Evolutionary conservation across 2,113 vertebrate genomes (phyloP).

Genomic region (Sceloporus undulatus): DNA sequence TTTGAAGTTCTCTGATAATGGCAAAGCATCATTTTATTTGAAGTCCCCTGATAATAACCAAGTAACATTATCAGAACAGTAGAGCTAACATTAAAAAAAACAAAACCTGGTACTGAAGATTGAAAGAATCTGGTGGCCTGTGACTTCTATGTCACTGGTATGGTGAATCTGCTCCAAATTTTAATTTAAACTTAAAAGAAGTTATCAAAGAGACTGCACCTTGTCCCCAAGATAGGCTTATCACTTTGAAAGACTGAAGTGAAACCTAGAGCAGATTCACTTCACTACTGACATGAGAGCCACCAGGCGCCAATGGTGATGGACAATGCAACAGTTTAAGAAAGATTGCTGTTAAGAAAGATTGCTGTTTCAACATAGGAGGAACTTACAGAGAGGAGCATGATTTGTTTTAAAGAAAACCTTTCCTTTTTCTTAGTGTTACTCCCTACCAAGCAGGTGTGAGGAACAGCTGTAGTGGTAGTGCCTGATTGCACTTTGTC

Average conservation of each 20-base stretch:
- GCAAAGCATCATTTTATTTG: too few relatives aligned
- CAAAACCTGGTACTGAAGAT: neutral
- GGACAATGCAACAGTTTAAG: neutral
- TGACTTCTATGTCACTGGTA: too few relatives aligned
- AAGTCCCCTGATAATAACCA: neutral
- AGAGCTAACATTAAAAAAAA: neutral
- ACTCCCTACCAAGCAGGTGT: neutral
- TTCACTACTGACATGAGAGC: too few relatives aligned
- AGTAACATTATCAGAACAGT: neutral
- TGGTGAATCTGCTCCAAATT: too few relatives aligned
- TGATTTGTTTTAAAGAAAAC: neutral
- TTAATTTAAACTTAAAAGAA: too few relatives aligned
- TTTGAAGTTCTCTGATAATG: too few relatives aligned
- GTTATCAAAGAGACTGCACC: too few relatives aligned
- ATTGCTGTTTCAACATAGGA: neutral
- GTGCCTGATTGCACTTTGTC: neutral
- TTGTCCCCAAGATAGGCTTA: too few relatives aligned
- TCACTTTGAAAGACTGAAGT: too few relatives aligned
- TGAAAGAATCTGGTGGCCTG: neutral
- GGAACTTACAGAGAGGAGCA: neutral
- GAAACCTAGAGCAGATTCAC: too few relatives aligned
- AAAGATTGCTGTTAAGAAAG: neutral
- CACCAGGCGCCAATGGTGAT: neutral
- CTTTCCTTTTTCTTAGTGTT: neutral
- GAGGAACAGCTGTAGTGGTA: fast-evolving